These are phyloP conservation scores for Caenorhabditis wallacei DNA, from an alignment of 2,888 invertebrate genomes.

Conservation along the genomic window DNA sequence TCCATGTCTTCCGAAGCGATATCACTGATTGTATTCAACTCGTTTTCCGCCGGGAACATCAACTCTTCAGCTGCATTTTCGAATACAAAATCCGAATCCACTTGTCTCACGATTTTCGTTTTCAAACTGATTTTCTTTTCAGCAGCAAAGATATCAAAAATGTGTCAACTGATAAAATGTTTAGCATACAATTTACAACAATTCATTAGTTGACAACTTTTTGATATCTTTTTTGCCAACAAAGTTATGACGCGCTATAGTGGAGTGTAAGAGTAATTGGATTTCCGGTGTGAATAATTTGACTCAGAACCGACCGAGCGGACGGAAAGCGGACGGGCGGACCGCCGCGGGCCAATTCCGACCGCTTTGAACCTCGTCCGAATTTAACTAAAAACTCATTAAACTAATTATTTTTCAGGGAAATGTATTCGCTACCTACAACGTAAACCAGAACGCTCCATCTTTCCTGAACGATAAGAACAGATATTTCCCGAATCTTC, in stretches of 20 bases:
- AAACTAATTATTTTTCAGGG: slow-evolving; percentile 62
- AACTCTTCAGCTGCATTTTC: slow-evolving; percentile 45
- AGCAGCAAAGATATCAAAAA: slow-evolving; percentile 18
- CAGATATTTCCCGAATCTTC: slow-evolving; percentile 78
- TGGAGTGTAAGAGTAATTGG: too few relatives aligned
- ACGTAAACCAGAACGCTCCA: slow-evolving; percentile 74
- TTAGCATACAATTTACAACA: too few relatives aligned
- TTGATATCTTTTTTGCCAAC: too few relatives aligned
- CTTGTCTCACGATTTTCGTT: not conserved
- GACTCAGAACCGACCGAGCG: too few relatives aligned
- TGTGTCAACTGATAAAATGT: too few relatives aligned
- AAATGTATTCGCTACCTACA: slow-evolving; percentile 80
- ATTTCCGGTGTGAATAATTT: too few relatives aligned
- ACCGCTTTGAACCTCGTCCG: too few relatives aligned
- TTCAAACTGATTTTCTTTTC: slow-evolving; percentile 18
- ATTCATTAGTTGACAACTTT: too few relatives aligned
- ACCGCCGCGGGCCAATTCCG: too few relatives aligned
- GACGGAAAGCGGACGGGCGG: too few relatives aligned
- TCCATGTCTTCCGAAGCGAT: slow-evolving; percentile 7
- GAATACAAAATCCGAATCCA: slow-evolving; percentile 24
- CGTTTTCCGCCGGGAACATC: slow-evolving; percentile 53
- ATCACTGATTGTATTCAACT: slow-evolving; percentile 53
- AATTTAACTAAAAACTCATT: too few relatives aligned
- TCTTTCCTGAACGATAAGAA: slow-evolving; percentile 78
- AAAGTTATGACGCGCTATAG: too few relatives aligned